A percentile compares a stretch with the other conserved stretches of the same genome.
phyloP scores from a whole-genome alignment of 1,140 invertebrate genomes.

The honey bee (Apis mellifera) region Amel_HAv3.1 CM009939.2:11629501-11630000 shows the following conservation, averaged over 20 bases:
- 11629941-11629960: background rate
- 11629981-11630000: background rate
- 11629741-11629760: background rate
- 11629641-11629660: slow-evolving; percentile 84
- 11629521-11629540: slow-evolving; percentile 82
- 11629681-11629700: slow-evolving; percentile 83
- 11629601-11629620: slow-evolving; percentile 81
- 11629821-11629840: too few relatives aligned
- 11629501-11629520: slow-evolving; percentile 86
- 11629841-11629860: background rate
- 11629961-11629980: background rate
- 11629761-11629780: background rate
- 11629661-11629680: slow-evolving; percentile 83
- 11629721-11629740: background rate
- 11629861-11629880: background rate
- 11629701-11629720: slow-evolving; percentile 57
- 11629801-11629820: background rate
- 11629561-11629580: slow-evolving; percentile 83
- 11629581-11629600: slow-evolving; percentile 82
- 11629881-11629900: background rate
- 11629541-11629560: slow-evolving; percentile 81
- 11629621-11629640: slow-evolving; percentile 83
- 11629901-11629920: background rate
- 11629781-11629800: background rate
- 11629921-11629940: background rate